Base-by-base conservation (phyloP, 2,797 vertebrate genomes). In the Emys orbicularis region DNA sequence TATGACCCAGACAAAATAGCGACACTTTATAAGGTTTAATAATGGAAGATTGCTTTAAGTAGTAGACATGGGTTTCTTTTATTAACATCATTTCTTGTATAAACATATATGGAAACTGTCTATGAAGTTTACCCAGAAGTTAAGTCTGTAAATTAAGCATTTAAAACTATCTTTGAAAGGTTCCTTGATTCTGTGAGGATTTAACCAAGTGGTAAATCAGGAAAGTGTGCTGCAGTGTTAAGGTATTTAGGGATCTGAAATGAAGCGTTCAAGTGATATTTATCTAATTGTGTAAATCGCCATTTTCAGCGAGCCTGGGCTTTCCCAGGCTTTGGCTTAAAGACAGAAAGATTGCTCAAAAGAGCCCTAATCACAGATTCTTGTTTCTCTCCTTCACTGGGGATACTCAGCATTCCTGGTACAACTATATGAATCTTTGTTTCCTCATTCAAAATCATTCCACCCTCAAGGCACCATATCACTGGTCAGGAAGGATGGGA, bases 211-310 rank as follows among this genome's bases (percentile, higher is more conserved):
- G 16, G 90, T 93, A 88, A 47, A 52, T 65, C 50, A 93, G 79
- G 25, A 90, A 86, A 95, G 93, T 57, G 25, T 80, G 94, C 41
- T 8, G 4, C n/a, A 91, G 23, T 90, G 37, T 79, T 87, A 91
- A 95, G 65, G 49, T 31, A 96, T 92, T 95, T 90, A 94, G 47
- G 54, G 31, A 92, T 81, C 89, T 93, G 72, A n/a, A 95, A 79
- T 6, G 21, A 96, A 95, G 94, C 87, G 44, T 95, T 95, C 94
- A 94, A 96, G 87, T 91, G 44, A 95, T 84, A 94, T 95, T 94
- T 92, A 95, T 74, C 65, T 96, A 94, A 92, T 90, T 57, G 89
- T 90, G 65, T 87, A 96, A 96, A 95, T 65, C 80, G 93, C 50
- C 72, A 77, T 57, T 87, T 95, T 92, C 49, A 81, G 57, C 19